Evolutionary conservation across 2,797 vertebrate species (phyloP).

Genomic region (Florisuga fusca): DNA sequence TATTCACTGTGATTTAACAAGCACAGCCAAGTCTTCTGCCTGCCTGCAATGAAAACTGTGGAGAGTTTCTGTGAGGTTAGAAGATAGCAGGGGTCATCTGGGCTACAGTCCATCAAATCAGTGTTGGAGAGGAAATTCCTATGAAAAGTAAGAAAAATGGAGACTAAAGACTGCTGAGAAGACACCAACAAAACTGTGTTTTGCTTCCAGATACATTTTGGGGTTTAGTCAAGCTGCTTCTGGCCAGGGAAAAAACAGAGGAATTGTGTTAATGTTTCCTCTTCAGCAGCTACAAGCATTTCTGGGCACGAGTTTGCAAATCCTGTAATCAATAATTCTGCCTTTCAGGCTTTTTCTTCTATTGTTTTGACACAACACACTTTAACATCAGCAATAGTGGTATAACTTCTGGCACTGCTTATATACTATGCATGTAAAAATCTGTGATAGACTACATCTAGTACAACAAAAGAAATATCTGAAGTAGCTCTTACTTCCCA

Average conservation of each 20-base stretch:
- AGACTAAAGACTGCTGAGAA: background rate
- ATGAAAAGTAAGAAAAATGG: background rate
- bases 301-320: background rate
- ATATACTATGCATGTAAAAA: background rate
- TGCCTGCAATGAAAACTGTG: background rate
- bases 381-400: background rate
- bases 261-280: background rate
- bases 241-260: background rate
- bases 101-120: background rate
- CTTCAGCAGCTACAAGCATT: background rate
- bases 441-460: background rate
- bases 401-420: background rate
- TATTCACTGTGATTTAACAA: background rate
- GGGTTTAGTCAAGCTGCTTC: background rate
- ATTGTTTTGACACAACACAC: background rate
- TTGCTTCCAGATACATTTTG: background rate
- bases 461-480: rapidly evolving
- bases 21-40: background rate
- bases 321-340: background rate
- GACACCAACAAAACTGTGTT: rapidly evolving
- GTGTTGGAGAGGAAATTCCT: background rate
- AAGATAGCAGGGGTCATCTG: background rate
- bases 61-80: background rate
- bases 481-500: background rate
- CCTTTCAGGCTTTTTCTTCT: background rate